These are phyloP conservation scores for Hydrolagus colliei DNA, from an alignment of 2,797 vertebrate genomes.

Conservation along the genomic window DNA sequence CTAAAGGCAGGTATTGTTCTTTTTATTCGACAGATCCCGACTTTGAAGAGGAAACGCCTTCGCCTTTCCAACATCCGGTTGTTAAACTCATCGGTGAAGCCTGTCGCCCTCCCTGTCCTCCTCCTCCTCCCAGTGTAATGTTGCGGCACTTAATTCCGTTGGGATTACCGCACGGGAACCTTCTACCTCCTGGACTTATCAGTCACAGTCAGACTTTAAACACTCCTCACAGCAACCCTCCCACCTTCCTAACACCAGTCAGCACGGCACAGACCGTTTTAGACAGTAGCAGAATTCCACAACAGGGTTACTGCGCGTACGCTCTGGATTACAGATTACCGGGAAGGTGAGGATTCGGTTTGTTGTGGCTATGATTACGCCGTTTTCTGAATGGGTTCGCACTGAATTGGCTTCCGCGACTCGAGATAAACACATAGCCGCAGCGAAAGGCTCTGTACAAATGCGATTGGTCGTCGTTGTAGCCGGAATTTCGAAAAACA, in stretches of 20 bases:
- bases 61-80: neutral
- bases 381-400: too few relatives aligned
- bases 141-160: neutral
- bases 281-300: neutral
- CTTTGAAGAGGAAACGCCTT: neutral
- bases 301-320: neutral
- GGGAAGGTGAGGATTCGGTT: conserved; percentile 18
- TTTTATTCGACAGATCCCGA: neutral
- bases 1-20: too few relatives aligned
- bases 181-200: neutral
- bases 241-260: neutral
- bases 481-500: too few relatives aligned
- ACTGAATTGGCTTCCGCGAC: too few relatives aligned
- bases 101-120: neutral
- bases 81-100: neutral
- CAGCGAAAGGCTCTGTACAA: too few relatives aligned
- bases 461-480: too few relatives aligned
- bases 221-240: neutral
- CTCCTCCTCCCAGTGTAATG: neutral
- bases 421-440: too few relatives aligned
- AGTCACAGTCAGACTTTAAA: neutral
- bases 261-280: too few relatives aligned
- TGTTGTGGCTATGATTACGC: neutral
- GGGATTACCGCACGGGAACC: neutral
- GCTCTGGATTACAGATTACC: neutral